These are phyloP conservation scores for Prionchulus punctatus DNA, from an alignment of 2,888 invertebrate species.

Conservation along the genomic window DNA sequence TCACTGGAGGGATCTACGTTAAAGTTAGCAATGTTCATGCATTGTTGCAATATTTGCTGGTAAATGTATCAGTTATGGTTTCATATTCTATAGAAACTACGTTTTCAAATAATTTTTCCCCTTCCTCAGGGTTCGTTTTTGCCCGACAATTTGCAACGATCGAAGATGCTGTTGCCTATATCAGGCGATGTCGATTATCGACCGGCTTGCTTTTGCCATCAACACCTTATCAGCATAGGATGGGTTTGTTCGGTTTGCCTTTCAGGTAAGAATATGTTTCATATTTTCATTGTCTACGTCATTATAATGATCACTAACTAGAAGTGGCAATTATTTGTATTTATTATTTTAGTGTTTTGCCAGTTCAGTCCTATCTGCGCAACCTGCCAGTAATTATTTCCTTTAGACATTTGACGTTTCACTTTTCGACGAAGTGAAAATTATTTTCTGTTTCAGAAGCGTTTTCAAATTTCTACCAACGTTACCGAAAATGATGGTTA, in stretches of 20 bases:
- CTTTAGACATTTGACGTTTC: background rate
- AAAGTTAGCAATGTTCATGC: conserved; percentile 72
- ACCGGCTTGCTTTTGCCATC: conserved; percentile 93
- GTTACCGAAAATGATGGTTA: conserved; percentile 57
- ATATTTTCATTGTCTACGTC: too few relatives aligned
- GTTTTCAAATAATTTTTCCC: conserved; percentile 3
- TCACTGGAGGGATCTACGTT: conserved; percentile 78
- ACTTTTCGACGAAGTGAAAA: conserved; percentile 3
- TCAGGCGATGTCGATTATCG: conserved; percentile 81
- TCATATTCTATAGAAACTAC: background rate
- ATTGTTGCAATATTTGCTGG: conserved; percentile 65
- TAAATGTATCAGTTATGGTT: conserved; percentile 34
- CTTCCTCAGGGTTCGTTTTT: conserved; percentile 49
- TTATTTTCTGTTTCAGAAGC: conserved; percentile 49
- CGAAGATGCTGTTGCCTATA: conserved; percentile 68
- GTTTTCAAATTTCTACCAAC: conserved; percentile 76
- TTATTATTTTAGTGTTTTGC: conserved; percentile 65
- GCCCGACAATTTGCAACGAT: conserved; percentile 49
- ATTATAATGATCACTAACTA: too few relatives aligned
- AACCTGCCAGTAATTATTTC: conserved; percentile 55
- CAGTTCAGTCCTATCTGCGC: conserved; percentile 93
- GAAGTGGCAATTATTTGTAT: too few relatives aligned
- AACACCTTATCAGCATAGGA: conserved; percentile 81
- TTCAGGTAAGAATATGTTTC: conserved; percentile 50
- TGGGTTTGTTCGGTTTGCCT: conserved; percentile 94